These are phyloP conservation scores for Callospermophilus lateralis DNA, from an alignment of 2,113 vertebrate species.

Conservation along the genomic window DNA sequence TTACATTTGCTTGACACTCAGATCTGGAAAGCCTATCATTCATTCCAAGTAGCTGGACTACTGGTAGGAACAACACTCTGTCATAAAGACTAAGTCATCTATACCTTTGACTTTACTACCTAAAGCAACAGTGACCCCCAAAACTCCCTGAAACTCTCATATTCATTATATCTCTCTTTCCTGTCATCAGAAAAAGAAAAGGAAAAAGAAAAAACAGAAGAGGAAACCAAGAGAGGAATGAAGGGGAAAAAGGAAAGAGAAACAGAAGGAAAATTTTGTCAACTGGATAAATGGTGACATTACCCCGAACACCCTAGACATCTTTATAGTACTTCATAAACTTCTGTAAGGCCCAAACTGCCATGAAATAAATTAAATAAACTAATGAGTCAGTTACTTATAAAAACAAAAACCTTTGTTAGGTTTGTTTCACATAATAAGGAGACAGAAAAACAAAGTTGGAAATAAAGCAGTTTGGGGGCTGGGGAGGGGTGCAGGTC, in stretches of 20 bases:
- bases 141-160: not conserved
- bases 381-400: not conserved
- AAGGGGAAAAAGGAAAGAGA: not conserved
- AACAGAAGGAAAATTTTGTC: constrained; percentile 49
- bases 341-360: not conserved
- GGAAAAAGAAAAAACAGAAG: not conserved
- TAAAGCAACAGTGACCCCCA: not conserved
- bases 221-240: not conserved
- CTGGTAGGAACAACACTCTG: not conserved
- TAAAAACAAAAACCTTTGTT: constrained; percentile 2
- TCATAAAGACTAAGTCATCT: not conserved
- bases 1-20: not conserved
- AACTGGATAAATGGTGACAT: not conserved
- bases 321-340: not conserved
- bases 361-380: not conserved
- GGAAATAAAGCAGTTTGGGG: not conserved
- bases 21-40: not conserved
- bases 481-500: not conserved
- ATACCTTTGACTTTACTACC: not conserved
- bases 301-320: not conserved
- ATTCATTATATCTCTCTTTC: not conserved
- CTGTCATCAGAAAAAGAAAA: not conserved
- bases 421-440: not conserved
- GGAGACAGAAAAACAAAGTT: not conserved
- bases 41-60: not conserved